Evolutionary conservation across 2,113 vertebrate genomes (phyloP), one percentile per base, ranked within the genome.

Genomic region (Stegastes partitus): DNA sequence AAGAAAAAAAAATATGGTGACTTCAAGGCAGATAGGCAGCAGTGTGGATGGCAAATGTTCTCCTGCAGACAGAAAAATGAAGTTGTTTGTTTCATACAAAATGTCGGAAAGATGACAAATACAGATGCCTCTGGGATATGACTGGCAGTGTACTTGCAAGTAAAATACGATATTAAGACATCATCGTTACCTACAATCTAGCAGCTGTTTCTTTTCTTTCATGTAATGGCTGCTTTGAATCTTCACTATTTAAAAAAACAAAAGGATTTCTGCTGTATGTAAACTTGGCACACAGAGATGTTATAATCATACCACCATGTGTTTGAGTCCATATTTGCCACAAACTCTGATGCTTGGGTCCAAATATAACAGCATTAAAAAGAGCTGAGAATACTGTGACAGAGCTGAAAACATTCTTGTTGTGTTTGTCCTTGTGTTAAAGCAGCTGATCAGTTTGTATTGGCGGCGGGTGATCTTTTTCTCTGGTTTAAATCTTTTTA

Each of bases 21-120:
- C 75, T 64, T 62, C 63, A 11, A 34, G 55, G 51, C 77, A 64
- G 71, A 79, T 7, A 62, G 77, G 21, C 49, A 63, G 58, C 9
- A 5, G 62, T 39, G 73, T 67, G 67, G 80, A 63, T 47, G 37
- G 47, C 55, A 84, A 83, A 87, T 74, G 83, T 37, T 77, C 26
- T 73, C 54, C 59, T 80, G 51, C 74, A 79, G 71, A 39, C 31
- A 10, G 61, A 64, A 49, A 78, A 84, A 79, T 69, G 9, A 68
- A 69, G 62, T 53, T 63, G 61, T 79, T 57, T 83, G 56, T 79
- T 87, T 42, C 62, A 61, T 51, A 37, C 1, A 19, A 80, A 66
- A 69, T 53, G 56, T 74, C 57, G 74, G 57, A 34, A 50, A 51
- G 3, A 34, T 0, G 11, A 65, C 55, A 28, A 76, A 64, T 73